Conservation (phyloP, 2,797 vertebrate species). For the Tragopan temminckii region DNA sequence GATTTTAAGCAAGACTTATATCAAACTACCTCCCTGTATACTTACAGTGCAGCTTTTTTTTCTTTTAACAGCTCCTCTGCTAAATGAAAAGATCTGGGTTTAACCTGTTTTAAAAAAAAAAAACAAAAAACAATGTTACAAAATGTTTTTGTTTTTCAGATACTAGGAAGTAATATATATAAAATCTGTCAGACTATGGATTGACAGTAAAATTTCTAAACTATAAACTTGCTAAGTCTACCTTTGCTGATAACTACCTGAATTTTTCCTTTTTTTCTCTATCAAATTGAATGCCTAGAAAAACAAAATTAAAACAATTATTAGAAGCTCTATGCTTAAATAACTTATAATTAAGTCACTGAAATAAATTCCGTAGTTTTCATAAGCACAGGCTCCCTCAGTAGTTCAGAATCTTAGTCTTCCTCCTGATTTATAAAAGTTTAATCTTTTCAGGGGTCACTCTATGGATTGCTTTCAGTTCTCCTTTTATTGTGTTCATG, state of each 20-base stretch:
- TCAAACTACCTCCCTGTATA: not conserved
- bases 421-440: not conserved
- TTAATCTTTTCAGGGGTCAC: not conserved
- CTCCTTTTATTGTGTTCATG: not conserved
- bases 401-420: not conserved
- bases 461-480: not conserved
- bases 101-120: not conserved
- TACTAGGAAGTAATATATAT: not conserved
- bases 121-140: not conserved
- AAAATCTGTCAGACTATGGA: not conserved
- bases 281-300: not conserved
- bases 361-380: not conserved
- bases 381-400: not conserved
- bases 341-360: not conserved
- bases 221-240: not conserved
- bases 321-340: not conserved
- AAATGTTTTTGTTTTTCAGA: not conserved
- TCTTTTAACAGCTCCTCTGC: not conserved
- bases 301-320: not conserved
- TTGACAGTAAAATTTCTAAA: not conserved
- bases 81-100: not conserved
- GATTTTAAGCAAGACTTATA: not conserved
- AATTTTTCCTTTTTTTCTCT: not conserved
- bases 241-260: not conserved
- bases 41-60: not conserved